Conservation (phyloP, 64 coral and sea anemone species). For the Montipora capricornis region DNA sequence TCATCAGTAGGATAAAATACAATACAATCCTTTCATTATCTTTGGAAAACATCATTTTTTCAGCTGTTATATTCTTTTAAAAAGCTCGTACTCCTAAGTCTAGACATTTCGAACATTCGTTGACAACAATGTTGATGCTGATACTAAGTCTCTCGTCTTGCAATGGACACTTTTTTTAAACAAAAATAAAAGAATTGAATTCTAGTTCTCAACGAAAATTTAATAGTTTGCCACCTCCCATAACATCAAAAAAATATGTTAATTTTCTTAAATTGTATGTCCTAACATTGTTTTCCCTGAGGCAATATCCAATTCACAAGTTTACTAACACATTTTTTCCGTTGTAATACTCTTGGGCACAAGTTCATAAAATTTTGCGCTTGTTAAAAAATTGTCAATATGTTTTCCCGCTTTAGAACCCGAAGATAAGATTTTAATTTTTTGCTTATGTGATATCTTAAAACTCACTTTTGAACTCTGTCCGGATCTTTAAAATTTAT, state of each 20-base stretch:
- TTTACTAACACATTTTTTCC: slow-evolving; percentile 5
- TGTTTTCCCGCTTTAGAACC: slow-evolving; percentile 1
- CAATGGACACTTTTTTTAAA: too few relatives aligned
- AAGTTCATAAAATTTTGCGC: background rate
- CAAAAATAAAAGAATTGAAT: too few relatives aligned
- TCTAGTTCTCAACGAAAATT: background rate
- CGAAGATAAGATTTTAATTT: slow-evolving; percentile 22
- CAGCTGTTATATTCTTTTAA: background rate
- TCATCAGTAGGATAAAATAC: background rate
- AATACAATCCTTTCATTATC: background rate
- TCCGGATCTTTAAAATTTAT: background rate
- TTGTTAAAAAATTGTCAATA: background rate
- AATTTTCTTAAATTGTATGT: background rate
- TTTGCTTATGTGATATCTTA: background rate
- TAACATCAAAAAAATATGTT: background rate
- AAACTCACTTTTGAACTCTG: background rate
- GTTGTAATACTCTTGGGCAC: background rate
- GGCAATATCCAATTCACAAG: background rate
- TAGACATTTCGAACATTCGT: background rate
- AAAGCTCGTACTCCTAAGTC: background rate
- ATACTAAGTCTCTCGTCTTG: too few relatives aligned
- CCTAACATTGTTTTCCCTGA: background rate
- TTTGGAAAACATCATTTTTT: background rate
- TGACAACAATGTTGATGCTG: background rate
- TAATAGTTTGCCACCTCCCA: background rate